Evolutionary conservation across 1,140 invertebrate species (phyloP).

Genomic region (Ridgeia piscesae): DNA sequence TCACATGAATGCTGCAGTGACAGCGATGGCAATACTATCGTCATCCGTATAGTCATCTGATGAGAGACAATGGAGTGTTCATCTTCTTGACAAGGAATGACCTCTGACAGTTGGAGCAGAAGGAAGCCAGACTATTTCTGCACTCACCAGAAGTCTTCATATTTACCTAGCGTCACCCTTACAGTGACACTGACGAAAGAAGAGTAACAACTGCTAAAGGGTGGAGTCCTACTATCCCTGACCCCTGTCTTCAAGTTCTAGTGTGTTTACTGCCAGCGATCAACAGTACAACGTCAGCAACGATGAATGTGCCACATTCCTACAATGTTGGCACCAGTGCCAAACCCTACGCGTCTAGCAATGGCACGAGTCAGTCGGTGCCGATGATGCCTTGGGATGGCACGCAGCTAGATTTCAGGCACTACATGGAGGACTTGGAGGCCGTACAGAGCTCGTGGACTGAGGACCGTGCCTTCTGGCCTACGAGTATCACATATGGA

Average conservation of each 20-base stretch:
- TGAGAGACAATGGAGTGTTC: not conserved
- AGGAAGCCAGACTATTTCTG: too few relatives aligned
- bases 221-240: not conserved
- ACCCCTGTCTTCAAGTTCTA: not conserved
- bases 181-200: not conserved
- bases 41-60: not conserved
- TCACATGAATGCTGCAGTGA: not conserved
- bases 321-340: not conserved
- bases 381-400: not conserved
- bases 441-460: slow-evolving; percentile 43
- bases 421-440: slow-evolving; percentile 41
- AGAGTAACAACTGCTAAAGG: not conserved
- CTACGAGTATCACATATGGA: slow-evolving; percentile 64
- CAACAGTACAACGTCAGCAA: not conserved
- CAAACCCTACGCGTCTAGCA: not conserved
- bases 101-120: too few relatives aligned
- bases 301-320: not conserved
- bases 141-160: too few relatives aligned
- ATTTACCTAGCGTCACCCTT: not conserved
- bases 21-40: not conserved
- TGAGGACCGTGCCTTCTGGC: slow-evolving; percentile 44
- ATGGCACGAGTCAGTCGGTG: not conserved
- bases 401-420: slow-evolving; percentile 29
- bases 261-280: not conserved
- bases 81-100: too few relatives aligned